Evolutionary conservation across 2,113 vertebrate genomes (phyloP).

Genomic region (Pseudorasbora parva): DNA sequence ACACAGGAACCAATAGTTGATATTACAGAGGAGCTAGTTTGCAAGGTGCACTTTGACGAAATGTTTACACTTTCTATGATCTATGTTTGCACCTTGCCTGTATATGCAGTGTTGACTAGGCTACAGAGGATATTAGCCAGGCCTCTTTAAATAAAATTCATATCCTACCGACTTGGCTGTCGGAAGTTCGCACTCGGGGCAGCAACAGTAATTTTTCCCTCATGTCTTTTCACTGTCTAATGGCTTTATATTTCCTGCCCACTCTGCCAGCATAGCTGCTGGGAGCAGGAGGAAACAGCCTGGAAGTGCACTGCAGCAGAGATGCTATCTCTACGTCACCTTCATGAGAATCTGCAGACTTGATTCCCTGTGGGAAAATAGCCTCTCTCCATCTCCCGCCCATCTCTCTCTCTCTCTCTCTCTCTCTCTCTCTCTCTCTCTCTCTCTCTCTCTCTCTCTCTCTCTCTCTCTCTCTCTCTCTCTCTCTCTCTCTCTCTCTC

Average conservation of each 20-base stretch:
- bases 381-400: not conserved
- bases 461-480: no score
- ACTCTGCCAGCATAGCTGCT: constrained; percentile 16
- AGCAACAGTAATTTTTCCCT: constrained; percentile 49
- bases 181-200: constrained; percentile 50
- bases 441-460: not conserved
- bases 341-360: not conserved
- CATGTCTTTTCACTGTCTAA: constrained; percentile 44
- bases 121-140: constrained; percentile 38
- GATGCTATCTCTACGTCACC: not conserved
- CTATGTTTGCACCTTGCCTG: constrained; percentile 26
- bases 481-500: not conserved
- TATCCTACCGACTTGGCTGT: constrained; percentile 47
- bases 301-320: constrained; percentile 1
- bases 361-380: constrained; percentile 10
- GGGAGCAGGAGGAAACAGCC: not conserved
- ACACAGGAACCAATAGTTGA: not conserved
- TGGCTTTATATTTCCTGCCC: constrained; percentile 44
- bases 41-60: not conserved
- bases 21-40: constrained; percentile 23
- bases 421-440: constrained; percentile 1
- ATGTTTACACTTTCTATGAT: constrained; percentile 16
- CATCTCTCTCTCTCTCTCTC: not conserved
- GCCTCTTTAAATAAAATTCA: constrained; percentile 46
- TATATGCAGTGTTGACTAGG: constrained; percentile 20